Evolutionary conservation across 2,797 vertebrate species (phyloP).

Genomic region (Diplodus puntazzo): DNA sequence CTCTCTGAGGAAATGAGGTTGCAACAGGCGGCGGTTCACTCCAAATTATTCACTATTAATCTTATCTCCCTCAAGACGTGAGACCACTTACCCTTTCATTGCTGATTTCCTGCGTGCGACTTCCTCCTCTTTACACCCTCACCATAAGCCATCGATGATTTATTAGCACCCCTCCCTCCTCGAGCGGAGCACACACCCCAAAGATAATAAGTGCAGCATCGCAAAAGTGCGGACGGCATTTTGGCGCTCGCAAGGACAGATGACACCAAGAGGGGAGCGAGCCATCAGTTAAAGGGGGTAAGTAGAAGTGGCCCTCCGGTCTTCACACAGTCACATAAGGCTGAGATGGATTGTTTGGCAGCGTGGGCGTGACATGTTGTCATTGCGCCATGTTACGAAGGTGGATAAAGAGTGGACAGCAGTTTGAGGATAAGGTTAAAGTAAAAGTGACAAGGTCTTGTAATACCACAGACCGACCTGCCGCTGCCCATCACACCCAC

Average conservation of each 20-base stretch:
- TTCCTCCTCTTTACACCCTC: constrained; percentile 20
- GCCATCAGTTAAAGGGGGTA: constrained; percentile 27
- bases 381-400: constrained; percentile 41
- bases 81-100: constrained; percentile 32
- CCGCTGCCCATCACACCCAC: constrained; percentile 39
- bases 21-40: constrained; percentile 26
- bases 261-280: constrained; percentile 35
- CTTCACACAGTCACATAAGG: constrained; percentile 48
- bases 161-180: constrained; percentile 55
- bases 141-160: constrained; percentile 53
- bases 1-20: constrained; percentile 34
- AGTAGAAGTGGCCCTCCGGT: constrained; percentile 4
- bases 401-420: constrained; percentile 49
- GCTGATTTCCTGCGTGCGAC: constrained; percentile 51
- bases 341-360: constrained; percentile 44
- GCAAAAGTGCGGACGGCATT: constrained; percentile 31
- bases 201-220: constrained; percentile 42
- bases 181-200: constrained; percentile 44
- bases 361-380: constrained; percentile 48
- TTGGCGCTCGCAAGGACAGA: constrained; percentile 22
- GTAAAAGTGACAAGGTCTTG: constrained; percentile 29
- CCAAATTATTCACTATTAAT: constrained; percentile 30
- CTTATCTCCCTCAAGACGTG: constrained; percentile 28
- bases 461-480: constrained; percentile 59
- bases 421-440: not conserved